Percentiles rank a stretch among this genome's conserved stretches.
Evolutionary conservation across 2,113 vertebrate species (phyloP).

Genomic region (Aldabrachelys gigantea): DNA sequence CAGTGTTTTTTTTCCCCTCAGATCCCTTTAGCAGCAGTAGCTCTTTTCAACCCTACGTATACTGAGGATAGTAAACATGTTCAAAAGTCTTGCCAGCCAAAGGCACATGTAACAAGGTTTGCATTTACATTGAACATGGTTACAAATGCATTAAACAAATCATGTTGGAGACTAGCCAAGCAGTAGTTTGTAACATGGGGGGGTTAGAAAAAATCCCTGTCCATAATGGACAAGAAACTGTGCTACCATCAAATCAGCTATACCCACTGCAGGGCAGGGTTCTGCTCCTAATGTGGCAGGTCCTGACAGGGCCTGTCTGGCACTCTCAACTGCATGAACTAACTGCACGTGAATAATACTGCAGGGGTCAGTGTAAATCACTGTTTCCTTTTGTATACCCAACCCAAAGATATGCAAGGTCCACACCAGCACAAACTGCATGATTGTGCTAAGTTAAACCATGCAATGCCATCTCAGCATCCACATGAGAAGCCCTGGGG

Average conservation of each 20-base stretch:
- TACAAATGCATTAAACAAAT: conserved; percentile 48
- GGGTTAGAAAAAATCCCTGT: neutral
- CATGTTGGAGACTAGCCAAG: neutral
- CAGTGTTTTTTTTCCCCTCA: conserved; percentile 10
- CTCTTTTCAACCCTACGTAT: conserved; percentile 42
- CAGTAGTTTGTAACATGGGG: neutral
- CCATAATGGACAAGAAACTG: neutral
- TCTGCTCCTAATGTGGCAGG: neutral
- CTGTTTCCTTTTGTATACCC: neutral
- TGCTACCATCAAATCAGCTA: neutral
- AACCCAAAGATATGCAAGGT: neutral
- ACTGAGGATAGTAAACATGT: conserved; percentile 32
- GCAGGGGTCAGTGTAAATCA: neutral
- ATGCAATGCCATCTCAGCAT: neutral
- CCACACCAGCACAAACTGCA: neutral
- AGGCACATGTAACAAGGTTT: conserved; percentile 8
- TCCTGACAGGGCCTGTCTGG: neutral
- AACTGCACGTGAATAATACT: neutral
- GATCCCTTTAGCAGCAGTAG: conserved; percentile 19
- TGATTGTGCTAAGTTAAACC: neutral
- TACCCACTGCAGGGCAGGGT: neutral
- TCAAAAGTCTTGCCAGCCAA: conserved; percentile 35
- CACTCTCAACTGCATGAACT: neutral
- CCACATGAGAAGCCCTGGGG: neutral
- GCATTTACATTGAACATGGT: neutral